A percentile compares a stretch with the other conserved stretches of the same genome.
These are phyloP conservation scores for Eugnorisma glareosa DNA, from an alignment of 2,888 invertebrate genomes.

Conservation along the genomic window DNA sequence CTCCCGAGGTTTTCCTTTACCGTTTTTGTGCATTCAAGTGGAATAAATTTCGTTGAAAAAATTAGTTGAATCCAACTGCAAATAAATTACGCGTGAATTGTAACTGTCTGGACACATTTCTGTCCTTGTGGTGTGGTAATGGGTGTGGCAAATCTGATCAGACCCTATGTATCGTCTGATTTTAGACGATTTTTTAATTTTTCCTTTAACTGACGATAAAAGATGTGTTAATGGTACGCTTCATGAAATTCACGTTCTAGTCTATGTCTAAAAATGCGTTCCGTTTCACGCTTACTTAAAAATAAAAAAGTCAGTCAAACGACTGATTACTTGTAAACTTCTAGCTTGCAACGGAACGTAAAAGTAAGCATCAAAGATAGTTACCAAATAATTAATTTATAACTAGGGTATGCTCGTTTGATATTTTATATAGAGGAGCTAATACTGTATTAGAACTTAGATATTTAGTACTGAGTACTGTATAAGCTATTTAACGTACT, in stretches of 20 bases:
- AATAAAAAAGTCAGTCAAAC: conserved; percentile 7
- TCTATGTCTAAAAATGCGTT: conserved; percentile 55
- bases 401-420: conserved; percentile 32
- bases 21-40: not conserved
- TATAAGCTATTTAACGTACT: conserved; percentile 16
- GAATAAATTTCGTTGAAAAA: not conserved
- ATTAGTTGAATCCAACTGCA: not conserved
- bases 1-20: no score
- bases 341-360: conserved; percentile 36
- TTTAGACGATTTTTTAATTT: not conserved
- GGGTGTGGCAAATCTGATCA: no score
- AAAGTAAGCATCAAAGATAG: conserved; percentile 68
- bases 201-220: conserved; percentile 21
- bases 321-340: conserved; percentile 30
- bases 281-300: conserved; percentile 30
- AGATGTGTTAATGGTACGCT: conserved; percentile 5
- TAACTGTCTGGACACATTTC: not conserved
- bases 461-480: conserved; percentile 25
- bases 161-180: conserved; percentile 10
- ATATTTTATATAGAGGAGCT: conserved; percentile 47
- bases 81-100: not conserved
- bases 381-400: conserved; percentile 72
- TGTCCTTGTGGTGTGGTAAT: not conserved
- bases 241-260: conserved; percentile 54
- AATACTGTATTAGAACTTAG: conserved; percentile 12